These are phyloP conservation scores for Lepidothrix coronata DNA, from an alignment of 2,113 vertebrate genomes.

Conservation along the genomic window DNA sequence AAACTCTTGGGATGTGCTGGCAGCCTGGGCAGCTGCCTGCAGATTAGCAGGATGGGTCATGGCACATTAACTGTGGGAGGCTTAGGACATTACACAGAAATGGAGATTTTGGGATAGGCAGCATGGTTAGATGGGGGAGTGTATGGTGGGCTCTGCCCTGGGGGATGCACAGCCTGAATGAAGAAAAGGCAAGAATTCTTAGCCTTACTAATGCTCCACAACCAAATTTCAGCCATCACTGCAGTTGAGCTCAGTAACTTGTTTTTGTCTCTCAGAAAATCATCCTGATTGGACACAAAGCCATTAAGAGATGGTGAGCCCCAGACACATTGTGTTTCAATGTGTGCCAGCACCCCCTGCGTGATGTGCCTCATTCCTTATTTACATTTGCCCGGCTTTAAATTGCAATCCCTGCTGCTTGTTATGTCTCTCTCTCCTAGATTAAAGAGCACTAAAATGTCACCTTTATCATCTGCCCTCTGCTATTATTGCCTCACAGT, in stretches of 20 bases:
- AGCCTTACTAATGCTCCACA: not conserved
- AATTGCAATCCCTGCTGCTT: not conserved
- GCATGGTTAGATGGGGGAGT: not conserved
- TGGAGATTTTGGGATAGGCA: not conserved
- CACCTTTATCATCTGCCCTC: conserved; percentile 4
- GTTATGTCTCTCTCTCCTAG: not conserved
- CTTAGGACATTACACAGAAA: not conserved
- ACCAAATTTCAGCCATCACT: not conserved
- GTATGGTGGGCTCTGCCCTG: not conserved
- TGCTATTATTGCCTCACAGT: not conserved
- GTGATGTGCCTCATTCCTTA: not conserved
- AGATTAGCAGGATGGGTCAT: not conserved
- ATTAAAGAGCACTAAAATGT: conserved; percentile 39
- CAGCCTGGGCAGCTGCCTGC: not conserved
- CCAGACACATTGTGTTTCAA: not conserved
- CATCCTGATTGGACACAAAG: not conserved
- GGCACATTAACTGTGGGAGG: not conserved
- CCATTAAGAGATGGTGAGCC: not conserved
- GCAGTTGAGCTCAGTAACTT: not conserved
- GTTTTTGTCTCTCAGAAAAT: not conserved
- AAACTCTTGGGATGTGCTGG: not conserved
- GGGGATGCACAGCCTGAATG: fast-evolving
- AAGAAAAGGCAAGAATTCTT: not conserved
- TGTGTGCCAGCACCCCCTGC: not conserved
- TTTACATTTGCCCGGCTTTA: conserved; percentile 29